Evolutionary conservation across 1,140 invertebrate species (phyloP).

Genomic region (Drosophila teissieri): DNA sequence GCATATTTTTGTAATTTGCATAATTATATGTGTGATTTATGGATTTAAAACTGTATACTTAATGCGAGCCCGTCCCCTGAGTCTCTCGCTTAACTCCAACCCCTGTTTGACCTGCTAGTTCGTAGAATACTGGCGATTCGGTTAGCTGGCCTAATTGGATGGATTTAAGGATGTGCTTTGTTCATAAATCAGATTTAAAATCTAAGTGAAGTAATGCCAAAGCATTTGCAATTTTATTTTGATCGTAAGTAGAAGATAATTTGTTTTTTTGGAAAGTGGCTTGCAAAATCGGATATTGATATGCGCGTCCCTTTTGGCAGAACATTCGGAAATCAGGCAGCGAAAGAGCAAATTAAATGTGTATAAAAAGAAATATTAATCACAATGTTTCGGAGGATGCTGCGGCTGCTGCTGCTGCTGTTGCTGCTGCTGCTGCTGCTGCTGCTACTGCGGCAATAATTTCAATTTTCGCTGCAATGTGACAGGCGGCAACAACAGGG

Average conservation of each 20-base stretch:
- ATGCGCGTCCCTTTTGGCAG: not conserved
- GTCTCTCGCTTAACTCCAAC: slow-evolving; percentile 2
- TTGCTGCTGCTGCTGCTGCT: not conserved
- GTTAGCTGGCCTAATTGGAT: slow-evolving; percentile 18
- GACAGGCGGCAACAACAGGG: slow-evolving; percentile 67
- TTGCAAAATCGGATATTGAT: too few species aligned
- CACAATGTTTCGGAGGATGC: slow-evolving; percentile 46
- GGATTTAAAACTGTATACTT: slow-evolving; percentile 69
- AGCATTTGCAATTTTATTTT: too few species aligned
- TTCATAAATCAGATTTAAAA: not conserved
- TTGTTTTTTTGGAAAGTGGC: too few species aligned
- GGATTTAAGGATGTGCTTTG: slow-evolving; percentile 12
- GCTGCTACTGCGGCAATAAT: slow-evolving; percentile 65
- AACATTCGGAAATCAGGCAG: not conserved
- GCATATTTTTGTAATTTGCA: slow-evolving; percentile 76
- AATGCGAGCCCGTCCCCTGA: slow-evolving; percentile 2
- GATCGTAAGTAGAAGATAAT: too few species aligned
- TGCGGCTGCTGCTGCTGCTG: slow-evolving; percentile 32
- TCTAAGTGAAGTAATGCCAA: not conserved
- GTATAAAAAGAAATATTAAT: slow-evolving; percentile 70
- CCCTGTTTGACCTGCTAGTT: slow-evolving; percentile 51
- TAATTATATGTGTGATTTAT: slow-evolving; percentile 83
- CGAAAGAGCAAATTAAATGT: slow-evolving; percentile 27
- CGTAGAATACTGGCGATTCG: slow-evolving; percentile 16
- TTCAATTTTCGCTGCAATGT: slow-evolving; percentile 76